Conservation (phyloP, 53 echinoderm and acorn worm genomes). For the Holothuria scabra region DNA sequence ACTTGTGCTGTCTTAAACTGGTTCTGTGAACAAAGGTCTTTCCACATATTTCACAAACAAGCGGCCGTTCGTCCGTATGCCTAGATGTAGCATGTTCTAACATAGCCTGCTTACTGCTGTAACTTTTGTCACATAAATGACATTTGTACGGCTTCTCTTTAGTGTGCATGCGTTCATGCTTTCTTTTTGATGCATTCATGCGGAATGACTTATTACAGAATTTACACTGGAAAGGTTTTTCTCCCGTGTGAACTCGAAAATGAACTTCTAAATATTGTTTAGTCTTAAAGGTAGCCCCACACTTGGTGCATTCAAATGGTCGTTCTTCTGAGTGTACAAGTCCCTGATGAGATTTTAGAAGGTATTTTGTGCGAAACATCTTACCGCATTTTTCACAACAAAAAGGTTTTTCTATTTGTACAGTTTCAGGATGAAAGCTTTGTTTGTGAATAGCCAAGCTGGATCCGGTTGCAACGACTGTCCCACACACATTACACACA, state of each 20-base stretch:
- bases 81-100: constrained; percentile 14
- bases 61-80: constrained; percentile 15
- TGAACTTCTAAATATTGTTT: constrained; percentile 23
- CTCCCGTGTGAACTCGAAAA: constrained; percentile 25
- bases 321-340: constrained; percentile 29
- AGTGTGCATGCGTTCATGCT: constrained; percentile 37
- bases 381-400: constrained; percentile 61
- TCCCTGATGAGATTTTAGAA: constrained; percentile 48
- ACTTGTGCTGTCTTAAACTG: constrained; percentile 31
- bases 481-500: constrained; percentile 14
- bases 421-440: constrained; percentile 31
- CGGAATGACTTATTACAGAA: constrained; percentile 16
- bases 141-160: constrained; percentile 38
- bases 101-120: constrained; percentile 11
- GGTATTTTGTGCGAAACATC: constrained; percentile 55
- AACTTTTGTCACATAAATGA: constrained; percentile 3
- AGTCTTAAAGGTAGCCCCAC: background rate
- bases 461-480: constrained; percentile 7
- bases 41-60: constrained; percentile 46
- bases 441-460: constrained; percentile 34
- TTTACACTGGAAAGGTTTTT: constrained; percentile 7
- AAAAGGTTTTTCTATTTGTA: constrained; percentile 27
- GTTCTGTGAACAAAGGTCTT: constrained; percentile 35
- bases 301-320: constrained; percentile 23
- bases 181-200: constrained; percentile 3